These are phyloP conservation scores for Rhynchopsitta pachyrhyncha DNA, from an alignment of 2,113 vertebrate species.

Conservation along the genomic window DNA sequence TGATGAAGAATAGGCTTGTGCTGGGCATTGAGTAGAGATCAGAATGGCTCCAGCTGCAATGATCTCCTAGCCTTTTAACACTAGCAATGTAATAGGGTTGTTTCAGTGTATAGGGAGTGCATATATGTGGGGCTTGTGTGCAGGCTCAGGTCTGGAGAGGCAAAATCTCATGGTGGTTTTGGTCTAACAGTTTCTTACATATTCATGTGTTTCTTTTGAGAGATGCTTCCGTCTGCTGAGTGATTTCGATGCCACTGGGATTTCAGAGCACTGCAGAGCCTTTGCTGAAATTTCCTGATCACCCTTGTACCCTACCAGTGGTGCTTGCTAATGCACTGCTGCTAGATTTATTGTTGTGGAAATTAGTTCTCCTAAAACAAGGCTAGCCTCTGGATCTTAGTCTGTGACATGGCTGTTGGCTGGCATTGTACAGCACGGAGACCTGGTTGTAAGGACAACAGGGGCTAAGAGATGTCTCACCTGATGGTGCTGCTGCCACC, in stretches of 20 bases:
- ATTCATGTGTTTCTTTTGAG: not conserved
- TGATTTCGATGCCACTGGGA: not conserved
- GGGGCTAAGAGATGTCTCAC: not conserved
- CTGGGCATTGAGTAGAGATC: not conserved
- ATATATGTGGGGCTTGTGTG: accelerated
- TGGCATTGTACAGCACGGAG: not conserved
- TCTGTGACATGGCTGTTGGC: not conserved
- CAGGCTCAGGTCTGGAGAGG: not conserved
- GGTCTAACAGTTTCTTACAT: not conserved
- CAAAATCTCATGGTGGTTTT: not conserved
- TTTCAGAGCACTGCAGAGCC: not conserved
- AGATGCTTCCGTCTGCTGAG: not conserved
- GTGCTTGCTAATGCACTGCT: not conserved
- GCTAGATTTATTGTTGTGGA: not conserved
- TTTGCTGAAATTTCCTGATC: not conserved
- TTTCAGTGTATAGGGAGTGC: not conserved
- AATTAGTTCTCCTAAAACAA: not conserved
- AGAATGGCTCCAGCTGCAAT: not conserved
- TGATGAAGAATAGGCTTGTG: not conserved
- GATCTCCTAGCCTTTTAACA: not conserved
- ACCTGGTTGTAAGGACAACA: not conserved
- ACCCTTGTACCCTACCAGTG: not conserved
- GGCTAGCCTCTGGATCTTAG: not conserved
- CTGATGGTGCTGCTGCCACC: not conserved
- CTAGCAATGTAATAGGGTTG: not conserved